Conservation (phyloP, 2,797 vertebrate species). For the Chanos chanos region DNA sequence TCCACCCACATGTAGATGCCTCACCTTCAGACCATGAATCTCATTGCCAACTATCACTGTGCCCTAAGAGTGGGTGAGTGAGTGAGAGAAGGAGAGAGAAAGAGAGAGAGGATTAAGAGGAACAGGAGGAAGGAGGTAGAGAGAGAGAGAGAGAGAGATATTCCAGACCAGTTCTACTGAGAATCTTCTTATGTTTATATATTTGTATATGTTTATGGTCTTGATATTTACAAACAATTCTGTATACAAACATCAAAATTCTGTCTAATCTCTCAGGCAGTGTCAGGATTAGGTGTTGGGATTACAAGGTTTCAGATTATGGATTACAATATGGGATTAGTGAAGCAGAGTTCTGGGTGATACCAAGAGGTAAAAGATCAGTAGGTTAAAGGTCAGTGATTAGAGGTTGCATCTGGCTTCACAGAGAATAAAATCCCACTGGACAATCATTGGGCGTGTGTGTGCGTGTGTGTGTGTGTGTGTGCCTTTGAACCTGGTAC, state of each 20-base stretch:
- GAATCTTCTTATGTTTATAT: conserved; percentile 6
- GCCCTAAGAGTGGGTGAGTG: conserved; percentile 70
- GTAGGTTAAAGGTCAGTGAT: not conserved
- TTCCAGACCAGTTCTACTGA: not conserved
- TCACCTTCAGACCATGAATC: conserved; percentile 92
- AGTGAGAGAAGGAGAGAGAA: conserved; percentile 1
- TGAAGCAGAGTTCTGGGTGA: not conserved
- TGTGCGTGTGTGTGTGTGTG: not conserved
- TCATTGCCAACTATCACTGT: conserved; percentile 90
- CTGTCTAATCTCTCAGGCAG: not conserved
- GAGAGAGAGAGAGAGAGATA: conserved; percentile 13
- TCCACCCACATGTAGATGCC: conserved; percentile 92
- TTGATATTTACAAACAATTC: not conserved
- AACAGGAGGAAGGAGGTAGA: conserved; percentile 5
- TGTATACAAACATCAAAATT: conserved; percentile 5
- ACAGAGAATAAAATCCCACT: too few relatives aligned
- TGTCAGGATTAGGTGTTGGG: conserved; percentile 14
- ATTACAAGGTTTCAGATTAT: conserved; percentile 13
- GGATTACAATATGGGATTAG: conserved; percentile 25
- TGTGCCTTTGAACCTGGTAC: conserved; percentile 78
- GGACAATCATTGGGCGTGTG: too few relatives aligned
- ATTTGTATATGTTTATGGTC: conserved; percentile 4
- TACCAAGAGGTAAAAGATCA: conserved; percentile 1
- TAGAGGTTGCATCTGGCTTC: too few relatives aligned
- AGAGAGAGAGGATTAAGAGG: not conserved